Evolutionary conservation across 1,140 invertebrate genomes (phyloP), one percentile per base, ranked within the genome.

Genomic region (Drosophila ironensis): DNA sequence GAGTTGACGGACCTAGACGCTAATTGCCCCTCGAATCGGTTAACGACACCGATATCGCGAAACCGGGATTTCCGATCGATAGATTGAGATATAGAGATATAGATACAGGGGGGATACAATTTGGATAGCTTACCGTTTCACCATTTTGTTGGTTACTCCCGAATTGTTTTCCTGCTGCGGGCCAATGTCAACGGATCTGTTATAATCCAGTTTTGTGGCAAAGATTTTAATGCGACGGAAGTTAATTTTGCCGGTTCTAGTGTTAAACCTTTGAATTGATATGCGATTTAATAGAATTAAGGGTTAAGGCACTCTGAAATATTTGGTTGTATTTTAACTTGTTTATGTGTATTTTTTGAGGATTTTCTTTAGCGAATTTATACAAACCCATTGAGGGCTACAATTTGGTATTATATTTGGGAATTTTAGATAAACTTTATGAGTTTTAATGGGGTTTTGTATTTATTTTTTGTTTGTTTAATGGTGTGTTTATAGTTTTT

Each of bases 91-190:
- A 59, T 37, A 47, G 2, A 4, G 9, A n/a, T 12, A 12, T 30
- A 19, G 2, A 60, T 41, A 19, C n/a, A n/a, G 8, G 14, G 9
- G 5, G n/a, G 30, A 52, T 16, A 20, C 53, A 16, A 47, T 63
- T 30, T 25, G 16, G 22, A 24, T 46, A 33, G n/a, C 88, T 88
- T 74, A 89, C 88, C 88, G 88, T 87, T 89, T 89, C 53, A 89
- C 88, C 88, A 89, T 89, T 87, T 89, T 89, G 81, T 89, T 89
- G 88, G 82, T 89, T 77, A 87, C 86, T 67, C 87, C 88, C 71
- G 88, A 86, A 53, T 89, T 89, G 66, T 89, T 89, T 87, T 89
- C 88, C 88, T 89, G 88, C 75, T 88, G 88, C 74, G 82, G 75
- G 68, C 87, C 88, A 87, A 89, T 88, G 71, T 89, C 88, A 75